These are phyloP conservation scores for Bradypodion pumilum DNA, from an alignment of 2,797 vertebrate genomes.

Conservation along the genomic window DNA sequence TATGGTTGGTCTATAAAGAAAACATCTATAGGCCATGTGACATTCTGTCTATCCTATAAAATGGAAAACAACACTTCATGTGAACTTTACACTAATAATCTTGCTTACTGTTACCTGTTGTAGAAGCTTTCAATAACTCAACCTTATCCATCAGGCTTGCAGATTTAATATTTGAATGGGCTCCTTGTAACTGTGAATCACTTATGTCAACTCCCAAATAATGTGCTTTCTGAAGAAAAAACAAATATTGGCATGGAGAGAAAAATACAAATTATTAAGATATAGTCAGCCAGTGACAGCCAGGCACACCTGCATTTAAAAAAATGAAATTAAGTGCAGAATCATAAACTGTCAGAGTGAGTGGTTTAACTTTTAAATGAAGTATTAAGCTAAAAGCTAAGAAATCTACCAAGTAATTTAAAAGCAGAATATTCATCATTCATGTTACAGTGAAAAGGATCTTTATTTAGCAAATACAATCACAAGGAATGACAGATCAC, in stretches of 20 bases:
- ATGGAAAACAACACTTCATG: neutral
- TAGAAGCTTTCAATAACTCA: conserved; percentile 84
- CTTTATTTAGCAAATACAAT: neutral
- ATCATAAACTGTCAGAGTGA: neutral
- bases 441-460: neutral
- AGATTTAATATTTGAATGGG: conserved; percentile 80
- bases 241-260: conserved; percentile 5
- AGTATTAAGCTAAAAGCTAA: accelerated
- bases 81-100: neutral
- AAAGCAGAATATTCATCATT: neutral
- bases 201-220: conserved; percentile 87
- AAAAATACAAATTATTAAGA: neutral
- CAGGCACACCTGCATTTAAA: neutral
- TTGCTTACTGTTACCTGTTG: conserved; percentile 76
- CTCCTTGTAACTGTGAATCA: conserved; percentile 82
- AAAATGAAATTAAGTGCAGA: neutral
- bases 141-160: conserved; percentile 79
- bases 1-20: neutral
- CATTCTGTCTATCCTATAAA: neutral
- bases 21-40: neutral
- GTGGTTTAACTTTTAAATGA: neutral
- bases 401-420: neutral
- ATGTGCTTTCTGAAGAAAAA: conserved; percentile 73
- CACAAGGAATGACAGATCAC: neutral
- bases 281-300: neutral